phyloP scores from a whole-genome alignment of 1,140 invertebrate species.

The Dreissena rostriformis region DNA sequence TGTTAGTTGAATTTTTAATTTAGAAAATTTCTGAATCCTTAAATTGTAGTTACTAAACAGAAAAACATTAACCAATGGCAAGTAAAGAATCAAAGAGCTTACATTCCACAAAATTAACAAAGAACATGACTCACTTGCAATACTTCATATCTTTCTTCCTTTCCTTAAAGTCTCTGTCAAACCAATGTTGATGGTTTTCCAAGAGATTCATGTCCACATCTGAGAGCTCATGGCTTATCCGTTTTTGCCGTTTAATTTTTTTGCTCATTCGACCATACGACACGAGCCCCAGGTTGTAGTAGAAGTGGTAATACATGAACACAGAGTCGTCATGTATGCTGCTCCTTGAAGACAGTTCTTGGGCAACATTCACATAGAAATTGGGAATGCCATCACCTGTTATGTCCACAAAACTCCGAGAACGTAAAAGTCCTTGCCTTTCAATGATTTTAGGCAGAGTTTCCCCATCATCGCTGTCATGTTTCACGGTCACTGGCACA shows the following conservation, averaged over 20 bases:
- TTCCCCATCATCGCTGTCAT: neutral
- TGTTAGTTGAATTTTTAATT: no score
- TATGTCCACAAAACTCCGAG: constrained; percentile 13
- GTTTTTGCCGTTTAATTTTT: constrained; percentile 28
- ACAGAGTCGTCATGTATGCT: constrained; percentile 35
- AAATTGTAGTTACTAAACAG: no score
- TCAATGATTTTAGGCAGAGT: neutral
- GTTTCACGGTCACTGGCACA: neutral
- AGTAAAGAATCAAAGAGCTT: no score
- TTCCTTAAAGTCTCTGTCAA: constrained; percentile 42
- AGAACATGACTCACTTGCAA: constrained; percentile 29
- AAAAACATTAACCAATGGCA: no score
- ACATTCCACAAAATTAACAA: no score
- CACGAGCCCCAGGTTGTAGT: constrained; percentile 44
- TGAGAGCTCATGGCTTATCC: constrained; percentile 23
- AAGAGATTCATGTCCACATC: constrained; percentile 39
- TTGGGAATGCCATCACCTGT: neutral
- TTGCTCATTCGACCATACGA: constrained; percentile 29
- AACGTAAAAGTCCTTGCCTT: constrained; percentile 6
- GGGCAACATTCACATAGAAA: constrained; percentile 37
- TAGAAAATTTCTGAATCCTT: no score
- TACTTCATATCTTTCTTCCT: constrained; percentile 39
- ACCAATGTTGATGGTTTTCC: constrained; percentile 53
- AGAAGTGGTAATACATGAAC: constrained; percentile 42
- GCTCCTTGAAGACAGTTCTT: constrained; percentile 22